A percentile compares a stretch with the other conserved stretches of the same genome.
Conservation (phyloP, 2,797 vertebrate genomes). For the Typhlichthys eigenmanni region DNA sequence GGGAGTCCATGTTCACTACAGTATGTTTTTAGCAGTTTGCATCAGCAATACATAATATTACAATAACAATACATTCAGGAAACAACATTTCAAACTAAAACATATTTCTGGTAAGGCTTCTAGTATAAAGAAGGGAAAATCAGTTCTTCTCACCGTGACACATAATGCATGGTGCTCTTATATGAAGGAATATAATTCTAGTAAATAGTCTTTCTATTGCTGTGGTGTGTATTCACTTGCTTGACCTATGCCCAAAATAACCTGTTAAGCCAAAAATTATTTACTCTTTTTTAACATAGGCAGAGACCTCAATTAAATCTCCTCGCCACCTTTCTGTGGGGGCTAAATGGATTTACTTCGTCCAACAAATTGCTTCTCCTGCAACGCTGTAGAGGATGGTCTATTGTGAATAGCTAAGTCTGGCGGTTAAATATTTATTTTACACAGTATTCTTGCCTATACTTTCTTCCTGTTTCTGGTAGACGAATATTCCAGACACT, state of each 20-base stretch:
- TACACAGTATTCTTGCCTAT: conserved; percentile 13
- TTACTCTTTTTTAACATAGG: conserved; percentile 69
- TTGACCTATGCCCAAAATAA: conserved; percentile 57
- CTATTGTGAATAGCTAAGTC: conserved; percentile 37
- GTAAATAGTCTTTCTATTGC: conserved; percentile 47
- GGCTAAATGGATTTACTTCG: conserved; percentile 71
- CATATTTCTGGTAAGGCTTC: conserved; percentile 7
- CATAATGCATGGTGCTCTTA: conserved; percentile 7
- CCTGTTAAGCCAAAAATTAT: conserved; percentile 58
- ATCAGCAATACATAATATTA: too few species aligned
- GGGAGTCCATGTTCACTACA: too few species aligned
- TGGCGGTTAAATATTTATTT: background rate
- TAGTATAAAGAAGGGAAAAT: conserved; percentile 24
- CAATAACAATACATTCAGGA: too few species aligned
- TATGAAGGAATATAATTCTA: conserved; percentile 33
- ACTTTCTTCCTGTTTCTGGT: conserved; percentile 32
- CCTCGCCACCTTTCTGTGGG: conserved; percentile 63
- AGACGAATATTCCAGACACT: conserved; percentile 25
- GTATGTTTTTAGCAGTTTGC: too few species aligned
- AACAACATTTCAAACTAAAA: conserved; percentile 28
- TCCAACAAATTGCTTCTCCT: conserved; percentile 66
- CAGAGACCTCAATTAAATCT: conserved; percentile 71
- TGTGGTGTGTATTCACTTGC: conserved; percentile 30
- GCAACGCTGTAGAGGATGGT: conserved; percentile 39
- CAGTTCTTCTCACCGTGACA: too few species aligned